A percentile compares a stretch with the other conserved stretches of the same genome.
Conservation (phyloP, 1,140 invertebrate genomes). For the Parasteatoda tepidariorum region DNA sequence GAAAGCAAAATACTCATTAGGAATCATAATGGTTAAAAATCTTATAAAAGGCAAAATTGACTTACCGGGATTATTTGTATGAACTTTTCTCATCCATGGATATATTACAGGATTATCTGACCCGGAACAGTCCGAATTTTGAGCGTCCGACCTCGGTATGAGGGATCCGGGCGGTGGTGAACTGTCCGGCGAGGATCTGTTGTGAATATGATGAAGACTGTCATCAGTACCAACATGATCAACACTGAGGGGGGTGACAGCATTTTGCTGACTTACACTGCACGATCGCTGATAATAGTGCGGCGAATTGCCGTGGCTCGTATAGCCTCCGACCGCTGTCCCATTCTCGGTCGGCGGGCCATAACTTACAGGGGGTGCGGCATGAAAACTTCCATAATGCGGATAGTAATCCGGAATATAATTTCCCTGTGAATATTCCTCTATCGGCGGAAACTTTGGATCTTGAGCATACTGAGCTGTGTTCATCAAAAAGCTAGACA, state of each 20-base stretch:
- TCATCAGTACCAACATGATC: conserved; percentile 35
- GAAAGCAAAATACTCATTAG: too few relatives aligned
- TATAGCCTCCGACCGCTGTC: background rate
- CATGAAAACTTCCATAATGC: conserved; percentile 46
- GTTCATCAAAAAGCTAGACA: conserved; percentile 94
- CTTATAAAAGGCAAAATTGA: background rate
- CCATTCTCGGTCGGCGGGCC: conserved; percentile 38
- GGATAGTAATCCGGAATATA: conserved; percentile 76
- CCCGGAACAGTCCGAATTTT: conserved; percentile 61
- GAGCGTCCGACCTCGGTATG: conserved; percentile 34
- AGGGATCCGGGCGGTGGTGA: conserved; percentile 42
- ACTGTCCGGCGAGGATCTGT: conserved; percentile 41
- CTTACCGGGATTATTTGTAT: conserved; percentile 75
- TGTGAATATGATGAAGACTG: conserved; percentile 33
- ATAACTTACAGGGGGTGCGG: conserved; percentile 17
- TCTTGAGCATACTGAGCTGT: conserved; percentile 74
- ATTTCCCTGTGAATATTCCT: conserved; percentile 87
- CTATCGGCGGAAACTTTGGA: conserved; percentile 87
- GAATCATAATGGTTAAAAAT: too few relatives aligned
- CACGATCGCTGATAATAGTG: conserved; percentile 21
- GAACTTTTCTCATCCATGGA: conserved; percentile 99
- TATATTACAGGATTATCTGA: conserved; percentile 88
- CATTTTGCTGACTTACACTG: conserved; percentile 28
- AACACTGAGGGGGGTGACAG: background rate
- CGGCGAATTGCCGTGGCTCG: conserved; percentile 35